Evolutionary conservation across 92 coral and sea anemone species (phyloP).

Genomic region (Phenganax marumi): DNA sequence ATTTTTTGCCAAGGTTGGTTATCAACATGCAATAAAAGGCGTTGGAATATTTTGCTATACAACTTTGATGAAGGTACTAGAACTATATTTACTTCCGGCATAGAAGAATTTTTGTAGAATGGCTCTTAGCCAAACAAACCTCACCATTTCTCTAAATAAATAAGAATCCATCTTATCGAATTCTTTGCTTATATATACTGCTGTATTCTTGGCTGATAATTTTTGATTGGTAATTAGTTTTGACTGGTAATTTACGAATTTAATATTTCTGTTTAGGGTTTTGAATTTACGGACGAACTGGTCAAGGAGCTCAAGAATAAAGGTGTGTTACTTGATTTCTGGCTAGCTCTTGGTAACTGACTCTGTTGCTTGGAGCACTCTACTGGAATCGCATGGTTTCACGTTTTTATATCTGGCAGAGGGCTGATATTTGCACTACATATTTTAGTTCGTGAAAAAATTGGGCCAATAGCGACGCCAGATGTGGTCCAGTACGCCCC

Average conservation of each 20-base stretch:
- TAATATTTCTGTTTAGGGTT: constrained; percentile 55
- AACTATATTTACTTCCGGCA: neutral
- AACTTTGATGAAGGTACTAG: constrained; percentile 92
- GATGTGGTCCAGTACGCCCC: constrained; percentile 96
- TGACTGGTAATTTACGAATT: neutral
- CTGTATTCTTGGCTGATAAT: too few species aligned
- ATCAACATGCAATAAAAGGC: constrained; percentile 94
- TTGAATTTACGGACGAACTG: constrained; percentile 65
- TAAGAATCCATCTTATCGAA: too few species aligned
- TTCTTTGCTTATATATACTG: too few species aligned
- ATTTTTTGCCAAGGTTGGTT: constrained; percentile 68
- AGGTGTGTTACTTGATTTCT: constrained; percentile 54
- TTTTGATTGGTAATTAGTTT: neutral
- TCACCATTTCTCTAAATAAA: too few species aligned
- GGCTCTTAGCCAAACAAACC: too few species aligned
- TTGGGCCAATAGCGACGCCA: constrained; percentile 96
- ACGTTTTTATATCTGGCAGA: too few species aligned
- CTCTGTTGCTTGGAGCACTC: too few species aligned
- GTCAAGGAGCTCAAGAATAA: constrained; percentile 72
- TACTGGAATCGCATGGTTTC: too few species aligned
- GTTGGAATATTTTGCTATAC: constrained; percentile 93
- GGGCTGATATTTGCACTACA: too few species aligned
- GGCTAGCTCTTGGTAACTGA: too few species aligned
- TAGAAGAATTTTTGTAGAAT: neutral
- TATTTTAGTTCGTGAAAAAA: constrained; percentile 79